Base-by-base conservation (phyloP, 2,113 vertebrate species). In the Nansenia antarctica region DNA sequence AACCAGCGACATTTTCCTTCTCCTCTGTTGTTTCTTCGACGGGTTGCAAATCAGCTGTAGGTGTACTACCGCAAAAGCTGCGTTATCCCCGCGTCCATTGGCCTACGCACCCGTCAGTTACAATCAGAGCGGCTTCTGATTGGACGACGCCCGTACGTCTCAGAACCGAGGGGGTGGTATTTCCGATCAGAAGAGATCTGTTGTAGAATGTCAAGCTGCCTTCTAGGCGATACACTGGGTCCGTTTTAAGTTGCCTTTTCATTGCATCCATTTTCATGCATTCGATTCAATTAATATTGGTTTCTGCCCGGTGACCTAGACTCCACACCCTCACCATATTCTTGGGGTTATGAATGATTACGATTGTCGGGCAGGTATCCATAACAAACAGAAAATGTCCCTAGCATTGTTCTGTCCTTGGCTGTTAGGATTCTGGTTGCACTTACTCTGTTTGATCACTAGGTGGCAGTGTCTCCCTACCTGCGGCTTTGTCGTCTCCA, bases 1-100 rank as follows among this genome's bases (percentile, higher is more conserved):
- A 42, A 57, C 14, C 59, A 79, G 64, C 87, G 87, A 90, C 87
- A 90, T 88, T 89, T 90, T 87, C 61, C 59, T 89, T 84, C 91
- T 84, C 89, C 88, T 76, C 77, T 54, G 62, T 80, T 79, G 67
- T 24, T 47, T 62, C 84, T 80, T 81, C 84, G 76, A 88, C 91
- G 83, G 90, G 86, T 92, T 89, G 85, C 89, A 89, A 91, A 91
- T 91, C 89, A 92, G 91, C 91, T 71, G 15, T 34, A 60, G 15
- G 24, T 60, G 30, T 35, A 35, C 58, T 22, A 32, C 30, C 58
- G 30, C 58, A 20, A 35, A 9, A 24, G 31, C 32, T 20, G 9
- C 20, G 9, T 60, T 60, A 60, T 22, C 32, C 32, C 30, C 20
- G n/a, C n/a, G 31, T 14, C 58, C 24, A 60, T 35, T 60, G 58